Evolutionary conservation across 2,113 vertebrate genomes (phyloP).

Genomic region (Microtus ochrogaster): DNA sequence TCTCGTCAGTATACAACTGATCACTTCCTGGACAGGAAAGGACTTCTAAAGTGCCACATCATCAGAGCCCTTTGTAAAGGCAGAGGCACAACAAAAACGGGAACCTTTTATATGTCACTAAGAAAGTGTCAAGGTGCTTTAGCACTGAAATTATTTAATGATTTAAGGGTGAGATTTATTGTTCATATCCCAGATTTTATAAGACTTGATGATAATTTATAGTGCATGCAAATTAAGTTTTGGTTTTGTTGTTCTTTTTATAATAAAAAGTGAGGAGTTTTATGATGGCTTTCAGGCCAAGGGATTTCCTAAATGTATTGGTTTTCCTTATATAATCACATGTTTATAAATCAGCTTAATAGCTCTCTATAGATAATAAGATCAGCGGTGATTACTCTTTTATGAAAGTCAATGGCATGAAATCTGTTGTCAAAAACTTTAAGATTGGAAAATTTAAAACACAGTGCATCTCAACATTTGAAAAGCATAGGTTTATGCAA

Average conservation of each 20-base stretch:
- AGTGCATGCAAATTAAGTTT: conserved; percentile 43
- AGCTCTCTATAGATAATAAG: conserved; percentile 50
- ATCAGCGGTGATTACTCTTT: conserved; percentile 39
- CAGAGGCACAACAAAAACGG: not conserved
- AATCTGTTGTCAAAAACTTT: conserved; percentile 12
- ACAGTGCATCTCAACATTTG: conserved; percentile 27
- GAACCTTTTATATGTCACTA: not conserved
- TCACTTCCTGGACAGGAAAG: conserved; percentile 15
- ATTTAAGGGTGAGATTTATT: conserved; percentile 16
- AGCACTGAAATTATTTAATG: conserved; percentile 48
- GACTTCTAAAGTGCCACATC: conserved; percentile 7
- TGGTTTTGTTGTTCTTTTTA: not conserved
- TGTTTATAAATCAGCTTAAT: conserved; percentile 54
- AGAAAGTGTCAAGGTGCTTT: conserved; percentile 18
- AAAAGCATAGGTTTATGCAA: conserved; percentile 18
- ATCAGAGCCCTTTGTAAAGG: not conserved
- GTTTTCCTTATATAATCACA: conserved; percentile 42
- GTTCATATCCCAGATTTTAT: conserved; percentile 29
- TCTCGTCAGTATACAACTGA: conserved; percentile 21
- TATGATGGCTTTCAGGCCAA: conserved; percentile 42
- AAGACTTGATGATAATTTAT: conserved; percentile 46
- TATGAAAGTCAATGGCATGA: conserved; percentile 49
- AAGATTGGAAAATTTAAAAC: conserved; percentile 37
- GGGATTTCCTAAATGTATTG: conserved; percentile 31
- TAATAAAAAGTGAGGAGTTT: conserved; percentile 49